phyloP scores from a whole-genome alignment of 2,113 vertebrate genomes.

The Cathartes aura region DNA sequence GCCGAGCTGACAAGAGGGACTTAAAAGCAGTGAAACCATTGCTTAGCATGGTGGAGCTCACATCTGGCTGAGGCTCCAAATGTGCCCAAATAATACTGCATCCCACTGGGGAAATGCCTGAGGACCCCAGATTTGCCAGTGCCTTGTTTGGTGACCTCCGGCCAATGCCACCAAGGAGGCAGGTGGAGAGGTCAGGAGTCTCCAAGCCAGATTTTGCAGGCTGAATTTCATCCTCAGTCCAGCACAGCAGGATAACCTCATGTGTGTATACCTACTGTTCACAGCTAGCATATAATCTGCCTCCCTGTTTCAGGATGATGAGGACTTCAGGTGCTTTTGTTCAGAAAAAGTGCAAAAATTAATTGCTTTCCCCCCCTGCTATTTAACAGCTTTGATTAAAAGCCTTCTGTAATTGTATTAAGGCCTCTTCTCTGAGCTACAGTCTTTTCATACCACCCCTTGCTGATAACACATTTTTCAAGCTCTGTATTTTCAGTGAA shows the following conservation, averaged over 20 bases:
- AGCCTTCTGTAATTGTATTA: background rate
- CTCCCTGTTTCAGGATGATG: background rate
- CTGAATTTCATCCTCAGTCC: background rate
- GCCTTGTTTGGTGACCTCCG: background rate
- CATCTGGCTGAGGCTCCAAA: background rate
- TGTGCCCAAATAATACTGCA: background rate
- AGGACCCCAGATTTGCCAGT: background rate
- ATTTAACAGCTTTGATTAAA: background rate
- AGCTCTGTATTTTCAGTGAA: background rate
- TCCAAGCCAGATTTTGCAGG: background rate
- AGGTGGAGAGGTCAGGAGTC: background rate
- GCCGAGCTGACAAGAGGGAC: slow-evolving; percentile 15
- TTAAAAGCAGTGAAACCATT: background rate
- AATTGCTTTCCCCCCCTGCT: background rate
- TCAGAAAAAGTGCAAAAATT: background rate
- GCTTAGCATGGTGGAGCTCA: background rate
- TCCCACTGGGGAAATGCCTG: background rate
- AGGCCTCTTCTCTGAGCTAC: background rate
- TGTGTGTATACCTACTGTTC: background rate
- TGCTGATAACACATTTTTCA: background rate
- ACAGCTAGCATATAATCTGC: background rate
- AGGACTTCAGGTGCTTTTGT: background rate
- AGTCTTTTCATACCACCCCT: background rate
- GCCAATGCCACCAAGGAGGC: background rate
- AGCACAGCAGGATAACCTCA: background rate